phyloP scores from a whole-genome alignment of 2,113 vertebrate genomes.

The Prietella phreatophila region DNA sequence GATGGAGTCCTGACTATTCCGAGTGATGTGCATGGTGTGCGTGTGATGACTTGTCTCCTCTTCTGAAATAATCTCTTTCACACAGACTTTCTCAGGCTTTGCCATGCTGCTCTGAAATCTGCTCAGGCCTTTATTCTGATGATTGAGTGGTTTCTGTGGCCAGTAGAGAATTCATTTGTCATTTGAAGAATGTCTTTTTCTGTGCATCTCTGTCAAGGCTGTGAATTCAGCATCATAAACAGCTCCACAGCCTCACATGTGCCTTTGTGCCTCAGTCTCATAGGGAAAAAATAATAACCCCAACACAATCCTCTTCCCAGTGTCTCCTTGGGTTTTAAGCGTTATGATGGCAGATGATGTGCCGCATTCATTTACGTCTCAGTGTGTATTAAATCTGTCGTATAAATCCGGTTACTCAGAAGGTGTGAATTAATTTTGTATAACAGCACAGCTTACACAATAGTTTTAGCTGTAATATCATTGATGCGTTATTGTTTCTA shows the following conservation, averaged over 20 bases:
- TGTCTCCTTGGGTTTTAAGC: not conserved
- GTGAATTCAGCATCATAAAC: conserved; percentile 21
- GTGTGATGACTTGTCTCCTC: conserved; percentile 2
- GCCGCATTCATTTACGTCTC: not conserved
- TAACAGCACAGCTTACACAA: not conserved
- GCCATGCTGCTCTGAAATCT: conserved; percentile 8
- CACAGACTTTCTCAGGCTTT: conserved; percentile 6
- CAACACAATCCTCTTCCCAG: not conserved
- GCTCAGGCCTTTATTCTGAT: conserved; percentile 5
- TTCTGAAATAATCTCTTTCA: conserved; percentile 11
- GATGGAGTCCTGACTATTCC: not conserved
- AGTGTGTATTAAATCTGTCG: not conserved
- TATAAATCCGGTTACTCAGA: not conserved
- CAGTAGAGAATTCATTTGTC: not conserved
- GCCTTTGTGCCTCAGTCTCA: not conserved
- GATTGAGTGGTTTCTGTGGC: conserved; percentile 4
- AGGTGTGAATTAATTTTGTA: not conserved
- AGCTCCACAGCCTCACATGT: conserved; percentile 26
- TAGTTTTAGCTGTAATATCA: not conserved
- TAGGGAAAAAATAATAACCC: not conserved
- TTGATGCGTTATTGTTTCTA: not conserved
- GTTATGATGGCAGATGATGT: not conserved
- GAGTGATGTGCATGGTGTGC: not conserved
- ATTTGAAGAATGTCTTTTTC: not conserved
- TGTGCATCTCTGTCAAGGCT: conserved; percentile 10